Evolutionary conservation across 2,797 vertebrate species (phyloP).

Genomic region (Enteromius thamalakanensis): DNA sequence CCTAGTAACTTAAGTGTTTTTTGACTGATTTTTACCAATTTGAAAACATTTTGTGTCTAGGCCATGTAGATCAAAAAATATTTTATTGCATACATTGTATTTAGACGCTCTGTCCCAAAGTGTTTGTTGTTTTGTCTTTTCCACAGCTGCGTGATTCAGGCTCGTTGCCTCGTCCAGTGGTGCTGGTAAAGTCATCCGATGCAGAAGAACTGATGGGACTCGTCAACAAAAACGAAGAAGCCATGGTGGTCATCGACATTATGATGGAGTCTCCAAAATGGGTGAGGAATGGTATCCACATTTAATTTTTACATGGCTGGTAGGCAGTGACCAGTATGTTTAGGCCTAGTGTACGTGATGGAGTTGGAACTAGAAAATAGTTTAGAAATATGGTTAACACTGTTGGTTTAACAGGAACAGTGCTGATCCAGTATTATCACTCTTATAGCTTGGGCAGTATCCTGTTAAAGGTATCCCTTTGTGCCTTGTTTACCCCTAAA

Average conservation of each 20-base stretch:
- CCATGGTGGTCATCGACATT: conserved; percentile 89
- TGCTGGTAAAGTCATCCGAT: conserved; percentile 86
- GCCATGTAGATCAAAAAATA: not conserved
- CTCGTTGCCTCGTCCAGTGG: conserved; percentile 84
- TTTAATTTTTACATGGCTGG: not conserved
- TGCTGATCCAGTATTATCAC: not conserved
- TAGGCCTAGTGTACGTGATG: not conserved
- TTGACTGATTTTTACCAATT: not conserved
- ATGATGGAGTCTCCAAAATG: conserved; percentile 80
- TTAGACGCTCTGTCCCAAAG: not conserved
- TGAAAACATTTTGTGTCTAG: not conserved
- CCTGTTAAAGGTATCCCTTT: not conserved
- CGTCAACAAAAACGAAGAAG: conserved; percentile 95
- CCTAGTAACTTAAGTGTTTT: not conserved
- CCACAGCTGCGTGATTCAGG: conserved; percentile 84
- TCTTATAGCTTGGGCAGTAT: not conserved
- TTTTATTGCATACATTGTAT: not conserved
- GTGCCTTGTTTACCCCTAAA: not conserved
- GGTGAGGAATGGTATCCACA: conserved; percentile 76
- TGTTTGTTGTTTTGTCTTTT: not conserved
- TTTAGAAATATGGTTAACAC: not conserved
- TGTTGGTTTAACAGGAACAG: not conserved
- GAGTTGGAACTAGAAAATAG: not conserved
- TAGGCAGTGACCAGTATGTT: not conserved
- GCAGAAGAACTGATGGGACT: conserved; percentile 92